phyloP scores from a whole-genome alignment of 2,888 invertebrate genomes.

The Habrosyne pyritoides region DNA sequence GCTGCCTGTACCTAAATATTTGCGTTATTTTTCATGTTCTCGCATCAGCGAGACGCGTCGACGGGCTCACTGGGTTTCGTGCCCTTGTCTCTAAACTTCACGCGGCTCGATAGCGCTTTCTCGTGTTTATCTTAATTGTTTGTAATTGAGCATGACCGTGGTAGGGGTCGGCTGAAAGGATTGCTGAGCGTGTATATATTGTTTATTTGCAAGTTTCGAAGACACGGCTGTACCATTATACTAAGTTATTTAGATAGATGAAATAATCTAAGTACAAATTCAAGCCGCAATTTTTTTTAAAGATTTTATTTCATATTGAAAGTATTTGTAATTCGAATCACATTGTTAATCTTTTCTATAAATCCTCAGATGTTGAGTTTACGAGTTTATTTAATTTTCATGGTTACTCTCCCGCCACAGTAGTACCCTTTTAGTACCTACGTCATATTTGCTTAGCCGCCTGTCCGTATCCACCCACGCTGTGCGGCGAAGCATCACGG shows the following conservation, averaged over 20 bases:
- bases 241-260: too few relatives aligned
- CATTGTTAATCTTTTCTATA: not conserved
- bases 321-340: not conserved
- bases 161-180: not conserved
- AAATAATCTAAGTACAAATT: too few relatives aligned
- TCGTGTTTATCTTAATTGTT: conserved; percentile 29
- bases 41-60: not conserved
- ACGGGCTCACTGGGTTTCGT: conserved; percentile 14
- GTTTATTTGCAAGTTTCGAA: not conserved
- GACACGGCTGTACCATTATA: not conserved
- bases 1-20: too few relatives aligned
- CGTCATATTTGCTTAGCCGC: conserved; percentile 3
- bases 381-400: not conserved
- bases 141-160: conserved; percentile 25
- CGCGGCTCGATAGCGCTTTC: conserved; percentile 17
- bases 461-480: conserved; percentile 1
- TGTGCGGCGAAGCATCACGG: not conserved
- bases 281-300: too few relatives aligned
- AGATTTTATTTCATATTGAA: too few relatives aligned
- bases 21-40: not conserved
- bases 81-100: conserved; percentile 25
- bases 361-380: not conserved
- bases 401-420: not conserved
- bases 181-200: not conserved
- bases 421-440: not conserved